phyloP scores from a whole-genome alignment of 2,888 invertebrate species.

The Ochropacha duplaris region DNA sequence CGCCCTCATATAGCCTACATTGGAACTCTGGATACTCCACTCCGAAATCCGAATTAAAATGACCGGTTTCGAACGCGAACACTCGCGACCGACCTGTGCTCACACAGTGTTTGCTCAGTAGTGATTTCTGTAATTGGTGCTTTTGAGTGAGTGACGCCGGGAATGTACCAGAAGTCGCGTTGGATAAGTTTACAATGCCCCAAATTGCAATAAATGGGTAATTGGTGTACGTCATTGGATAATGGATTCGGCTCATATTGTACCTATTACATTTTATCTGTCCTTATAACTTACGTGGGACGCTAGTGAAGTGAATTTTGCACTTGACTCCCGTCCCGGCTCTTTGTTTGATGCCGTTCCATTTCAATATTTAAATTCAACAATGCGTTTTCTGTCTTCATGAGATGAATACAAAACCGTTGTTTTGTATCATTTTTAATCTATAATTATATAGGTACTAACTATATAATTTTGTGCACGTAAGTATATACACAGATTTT shows the following conservation, averaged over 20 bases:
- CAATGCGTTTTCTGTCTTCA: conserved; percentile 62
- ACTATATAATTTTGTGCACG: too few species aligned
- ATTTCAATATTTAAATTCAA: conserved; percentile 68
- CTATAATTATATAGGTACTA: conserved; percentile 28
- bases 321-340: conserved; percentile 62
- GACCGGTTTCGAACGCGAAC: conserved; percentile 64
- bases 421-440: conserved; percentile 41
- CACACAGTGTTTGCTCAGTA: conserved; percentile 63
- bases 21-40: conserved; percentile 55
- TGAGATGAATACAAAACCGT: conserved; percentile 69
- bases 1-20: conserved; percentile 56
- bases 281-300: conserved; percentile 65
- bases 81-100: conserved; percentile 58
- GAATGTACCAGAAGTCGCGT: conserved; percentile 62
- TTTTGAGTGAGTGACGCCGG: conserved; percentile 76
- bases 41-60: conserved; percentile 53
- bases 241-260: conserved; percentile 75
- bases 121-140: conserved; percentile 76
- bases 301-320: conserved; percentile 67
- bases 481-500: not conserved
- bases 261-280: conserved; percentile 67
- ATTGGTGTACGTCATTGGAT: conserved; percentile 82
- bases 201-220: conserved; percentile 82
- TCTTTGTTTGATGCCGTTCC: conserved; percentile 69
- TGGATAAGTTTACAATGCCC: conserved; percentile 74